These are phyloP conservation scores for Sussaba pulchella DNA, from an alignment of 2,888 invertebrate species.

Conservation along the genomic window DNA sequence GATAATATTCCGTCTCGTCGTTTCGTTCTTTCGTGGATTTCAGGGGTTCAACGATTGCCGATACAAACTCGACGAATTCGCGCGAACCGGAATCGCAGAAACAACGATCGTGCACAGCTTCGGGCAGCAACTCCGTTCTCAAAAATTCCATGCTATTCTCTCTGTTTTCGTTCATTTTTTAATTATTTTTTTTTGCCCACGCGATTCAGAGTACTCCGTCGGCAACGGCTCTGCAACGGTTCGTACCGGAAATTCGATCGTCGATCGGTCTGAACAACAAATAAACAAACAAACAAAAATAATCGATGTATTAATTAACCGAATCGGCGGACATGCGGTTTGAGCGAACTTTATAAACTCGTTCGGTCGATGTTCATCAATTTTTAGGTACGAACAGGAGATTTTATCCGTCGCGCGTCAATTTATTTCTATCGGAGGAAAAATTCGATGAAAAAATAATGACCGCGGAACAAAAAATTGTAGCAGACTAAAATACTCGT, in stretches of 20 bases:
- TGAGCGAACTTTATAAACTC: too few species aligned
- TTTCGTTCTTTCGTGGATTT: slow-evolving; percentile 20
- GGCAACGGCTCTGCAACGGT: background rate
- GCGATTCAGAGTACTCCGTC: too few species aligned
- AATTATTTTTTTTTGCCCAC: background rate
- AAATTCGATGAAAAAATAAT: too few species aligned
- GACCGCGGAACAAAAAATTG: too few species aligned
- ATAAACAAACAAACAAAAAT: too few species aligned
- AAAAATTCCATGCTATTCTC: slow-evolving; percentile 73
- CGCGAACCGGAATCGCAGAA: slow-evolving; percentile 79
- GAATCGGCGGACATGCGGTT: too few species aligned
- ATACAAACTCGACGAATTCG: slow-evolving; percentile 80
- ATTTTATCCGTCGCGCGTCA: too few species aligned
- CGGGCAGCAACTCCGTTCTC: slow-evolving; percentile 75
- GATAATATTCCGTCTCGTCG: slow-evolving; percentile 69
- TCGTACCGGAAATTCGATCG: background rate
- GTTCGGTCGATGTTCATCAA: too few species aligned
- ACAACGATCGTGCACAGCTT: slow-evolving; percentile 79
- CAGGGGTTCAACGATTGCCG: slow-evolving; percentile 68
- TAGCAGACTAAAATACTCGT: too few species aligned
- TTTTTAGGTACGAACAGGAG: too few species aligned
- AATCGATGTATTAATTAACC: too few species aligned
- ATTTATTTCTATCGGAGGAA: too few species aligned
- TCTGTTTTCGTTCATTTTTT: slow-evolving; percentile 54
- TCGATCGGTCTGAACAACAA: background rate